These are phyloP conservation scores for Panagrolaimus sp. DNA, from an alignment of 1,140 invertebrate species.

Conservation along the genomic window DNA sequence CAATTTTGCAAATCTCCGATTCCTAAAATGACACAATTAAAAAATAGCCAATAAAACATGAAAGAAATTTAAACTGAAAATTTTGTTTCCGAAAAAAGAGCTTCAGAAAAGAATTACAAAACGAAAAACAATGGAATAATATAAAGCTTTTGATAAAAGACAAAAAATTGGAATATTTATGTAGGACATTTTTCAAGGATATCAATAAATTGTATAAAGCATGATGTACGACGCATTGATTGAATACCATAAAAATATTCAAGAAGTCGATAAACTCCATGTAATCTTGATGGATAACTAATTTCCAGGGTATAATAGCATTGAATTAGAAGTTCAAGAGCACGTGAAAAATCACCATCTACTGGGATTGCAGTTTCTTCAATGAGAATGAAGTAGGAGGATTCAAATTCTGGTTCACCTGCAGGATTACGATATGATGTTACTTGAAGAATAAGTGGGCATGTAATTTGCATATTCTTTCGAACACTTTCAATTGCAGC, in stretches of 20 bases:
- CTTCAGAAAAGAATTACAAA: no score
- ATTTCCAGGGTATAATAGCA: background rate
- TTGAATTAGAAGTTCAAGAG: background rate
- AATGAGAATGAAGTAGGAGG: conserved; percentile 6
- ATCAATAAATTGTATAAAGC: conserved; percentile 5
- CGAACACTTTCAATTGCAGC: background rate
- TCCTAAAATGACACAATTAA: no score
- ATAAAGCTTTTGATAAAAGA: no score
- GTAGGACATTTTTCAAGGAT: conserved; percentile 1
- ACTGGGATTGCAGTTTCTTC: conserved; percentile 12
- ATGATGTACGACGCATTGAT: conserved; percentile 9
- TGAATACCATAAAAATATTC: conserved; percentile 11
- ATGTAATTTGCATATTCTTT: background rate
- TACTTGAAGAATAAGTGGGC: background rate
- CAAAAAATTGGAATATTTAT: background rate
- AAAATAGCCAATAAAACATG: no score
- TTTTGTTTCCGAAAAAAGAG: no score
- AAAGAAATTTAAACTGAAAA: no score
- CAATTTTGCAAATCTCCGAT: no score
- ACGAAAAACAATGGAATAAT: no score
- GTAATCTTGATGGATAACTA: background rate
- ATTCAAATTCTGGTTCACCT: background rate
- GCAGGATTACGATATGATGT: background rate
- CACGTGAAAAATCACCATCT: background rate
- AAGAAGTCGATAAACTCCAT: conserved; percentile 2